phyloP scores from a whole-genome alignment of 2,113 vertebrate species.

The Litocranius walleri region DNA sequence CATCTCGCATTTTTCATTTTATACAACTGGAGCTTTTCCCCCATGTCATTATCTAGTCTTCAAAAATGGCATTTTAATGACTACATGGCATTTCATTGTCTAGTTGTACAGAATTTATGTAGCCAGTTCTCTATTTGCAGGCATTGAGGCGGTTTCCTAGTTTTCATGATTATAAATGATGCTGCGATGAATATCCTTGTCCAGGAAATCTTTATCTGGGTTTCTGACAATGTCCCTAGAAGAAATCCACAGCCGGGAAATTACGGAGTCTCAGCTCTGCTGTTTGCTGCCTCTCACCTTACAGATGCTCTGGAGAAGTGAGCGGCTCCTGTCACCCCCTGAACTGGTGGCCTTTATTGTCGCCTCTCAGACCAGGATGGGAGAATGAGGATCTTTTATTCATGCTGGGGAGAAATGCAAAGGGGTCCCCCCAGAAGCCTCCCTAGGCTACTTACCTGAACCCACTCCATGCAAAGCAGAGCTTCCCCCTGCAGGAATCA shows the following conservation, averaged over 20 bases:
- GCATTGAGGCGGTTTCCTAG: neutral
- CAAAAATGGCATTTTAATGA: slow-evolving; percentile 33
- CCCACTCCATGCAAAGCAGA: slow-evolving; percentile 11
- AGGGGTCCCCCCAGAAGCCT: neutral
- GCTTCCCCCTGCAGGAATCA: slow-evolving; percentile 5
- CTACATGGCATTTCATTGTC: slow-evolving; percentile 18
- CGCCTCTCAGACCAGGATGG: neutral
- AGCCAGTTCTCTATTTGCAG: neutral
- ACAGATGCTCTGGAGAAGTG: neutral
- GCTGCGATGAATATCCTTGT: neutral
- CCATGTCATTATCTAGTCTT: neutral
- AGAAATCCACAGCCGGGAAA: slow-evolving; percentile 26
- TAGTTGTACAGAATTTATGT: neutral
- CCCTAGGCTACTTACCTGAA: neutral
- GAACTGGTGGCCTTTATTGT: neutral
- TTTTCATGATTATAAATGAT: slow-evolving; percentile 37
- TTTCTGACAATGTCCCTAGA: slow-evolving; percentile 40
- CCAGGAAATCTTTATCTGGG: slow-evolving; percentile 32
- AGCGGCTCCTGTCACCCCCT: neutral
- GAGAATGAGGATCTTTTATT: neutral
- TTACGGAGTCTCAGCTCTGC: neutral
- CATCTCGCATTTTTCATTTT: neutral
- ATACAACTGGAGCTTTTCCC: neutral
- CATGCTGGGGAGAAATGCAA: neutral
- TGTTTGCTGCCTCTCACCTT: neutral